Conservation (phyloP, 2,113 vertebrate genomes). For the Gavialis gangeticus region DNA sequence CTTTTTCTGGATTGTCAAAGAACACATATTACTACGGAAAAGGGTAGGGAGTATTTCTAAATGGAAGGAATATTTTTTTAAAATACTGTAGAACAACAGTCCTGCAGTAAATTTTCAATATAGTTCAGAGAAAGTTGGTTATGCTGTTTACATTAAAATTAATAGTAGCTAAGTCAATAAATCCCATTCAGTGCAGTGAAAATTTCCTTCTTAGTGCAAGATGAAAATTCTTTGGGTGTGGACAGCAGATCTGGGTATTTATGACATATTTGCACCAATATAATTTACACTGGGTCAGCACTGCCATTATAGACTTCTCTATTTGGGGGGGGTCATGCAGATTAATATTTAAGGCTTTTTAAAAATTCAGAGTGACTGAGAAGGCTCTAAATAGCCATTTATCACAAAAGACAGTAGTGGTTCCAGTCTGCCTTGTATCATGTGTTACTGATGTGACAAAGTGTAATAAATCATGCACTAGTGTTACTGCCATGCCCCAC, state of each 20-base stretch:
- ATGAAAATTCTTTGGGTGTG: not conserved
- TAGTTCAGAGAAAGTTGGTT: rapidly evolving
- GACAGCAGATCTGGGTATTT: not conserved
- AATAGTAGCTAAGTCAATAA: not conserved
- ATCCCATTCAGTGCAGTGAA: not conserved
- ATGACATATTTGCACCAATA: not conserved
- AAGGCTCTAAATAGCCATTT: not conserved
- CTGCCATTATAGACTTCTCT: not conserved
- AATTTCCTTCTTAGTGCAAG: not conserved
- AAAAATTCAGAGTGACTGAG: not conserved
- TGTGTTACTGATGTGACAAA: not conserved
- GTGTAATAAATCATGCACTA: not conserved
- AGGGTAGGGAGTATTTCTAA: not conserved
- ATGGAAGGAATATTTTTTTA: not conserved
- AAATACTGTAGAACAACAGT: conserved; percentile 5
- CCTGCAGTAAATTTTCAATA: not conserved
- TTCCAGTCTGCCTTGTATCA: rapidly evolving
- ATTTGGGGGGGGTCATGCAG: not conserved
- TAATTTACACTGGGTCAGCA: not conserved
- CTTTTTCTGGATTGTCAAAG: not conserved
- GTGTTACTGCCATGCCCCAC: not conserved
- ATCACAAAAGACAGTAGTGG: rapidly evolving
- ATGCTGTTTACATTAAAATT: not conserved
- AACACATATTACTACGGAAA: conserved; percentile 17
- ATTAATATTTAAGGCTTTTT: not conserved